Evolutionary conservation across 2,113 vertebrate species (phyloP).

Genomic region (Lophochroa leadbeateri): DNA sequence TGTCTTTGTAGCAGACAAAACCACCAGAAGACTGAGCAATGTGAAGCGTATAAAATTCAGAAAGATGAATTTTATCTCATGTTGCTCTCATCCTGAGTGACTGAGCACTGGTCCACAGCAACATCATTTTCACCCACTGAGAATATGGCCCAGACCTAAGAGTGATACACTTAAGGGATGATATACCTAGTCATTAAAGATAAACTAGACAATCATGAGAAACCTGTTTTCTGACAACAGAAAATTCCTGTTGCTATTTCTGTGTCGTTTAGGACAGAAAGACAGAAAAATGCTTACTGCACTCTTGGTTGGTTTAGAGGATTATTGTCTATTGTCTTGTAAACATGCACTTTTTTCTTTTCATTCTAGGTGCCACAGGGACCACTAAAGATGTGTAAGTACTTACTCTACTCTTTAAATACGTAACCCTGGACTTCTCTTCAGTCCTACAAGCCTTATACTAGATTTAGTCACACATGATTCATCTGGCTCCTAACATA

Average conservation of each 20-base stretch:
- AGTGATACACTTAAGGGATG: not conserved
- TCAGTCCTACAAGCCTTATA: not conserved
- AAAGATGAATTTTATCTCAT: not conserved
- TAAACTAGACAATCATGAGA: not conserved
- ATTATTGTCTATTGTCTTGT: not conserved
- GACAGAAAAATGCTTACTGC: not conserved
- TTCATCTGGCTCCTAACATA: slow-evolving; percentile 12
- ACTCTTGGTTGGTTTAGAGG: not conserved
- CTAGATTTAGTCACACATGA: slow-evolving; percentile 26
- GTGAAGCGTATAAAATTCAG: not conserved
- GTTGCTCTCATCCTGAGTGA: not conserved
- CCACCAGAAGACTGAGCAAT: not conserved
- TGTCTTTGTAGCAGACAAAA: not conserved
- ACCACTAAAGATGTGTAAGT: slow-evolving; percentile 92
- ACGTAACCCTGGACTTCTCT: not conserved
- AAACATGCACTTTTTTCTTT: slow-evolving; percentile 7
- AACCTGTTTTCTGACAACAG: not conserved
- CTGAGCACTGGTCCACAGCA: not conserved
- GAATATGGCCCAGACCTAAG: not conserved
- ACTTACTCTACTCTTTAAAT: slow-evolving; percentile 25
- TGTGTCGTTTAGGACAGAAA: not conserved
- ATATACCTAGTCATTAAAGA: not conserved
- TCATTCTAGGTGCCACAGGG: slow-evolving; percentile 83
- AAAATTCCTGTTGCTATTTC: not conserved
- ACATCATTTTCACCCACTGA: not conserved